Conservation (phyloP, 2,888 invertebrate species). For the Erannis defoliaria region DNA sequence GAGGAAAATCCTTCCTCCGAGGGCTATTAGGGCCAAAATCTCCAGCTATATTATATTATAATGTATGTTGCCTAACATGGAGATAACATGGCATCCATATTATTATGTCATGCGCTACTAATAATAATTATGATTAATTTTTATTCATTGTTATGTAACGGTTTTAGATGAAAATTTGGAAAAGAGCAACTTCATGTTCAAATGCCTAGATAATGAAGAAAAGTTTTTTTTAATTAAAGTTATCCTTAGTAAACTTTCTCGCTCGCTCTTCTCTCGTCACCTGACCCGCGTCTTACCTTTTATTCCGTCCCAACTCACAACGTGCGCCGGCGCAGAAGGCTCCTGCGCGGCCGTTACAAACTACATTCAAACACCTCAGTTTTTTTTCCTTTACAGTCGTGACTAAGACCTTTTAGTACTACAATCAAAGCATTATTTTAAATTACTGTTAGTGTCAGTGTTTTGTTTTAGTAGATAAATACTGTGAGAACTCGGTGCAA, state of each 20-base stretch:
- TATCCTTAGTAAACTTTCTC: not conserved
- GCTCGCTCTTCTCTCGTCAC: constrained; percentile 33
- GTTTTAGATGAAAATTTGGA: too few relatives aligned
- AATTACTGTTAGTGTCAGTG: constrained; percentile 6
- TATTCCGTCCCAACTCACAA: constrained; percentile 38
- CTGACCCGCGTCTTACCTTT: constrained; percentile 39
- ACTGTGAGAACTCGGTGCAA: constrained; percentile 26
- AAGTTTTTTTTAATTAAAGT: too few relatives aligned
- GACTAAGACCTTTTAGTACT: constrained; percentile 14
- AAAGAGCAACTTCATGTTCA: too few relatives aligned
- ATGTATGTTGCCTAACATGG: too few relatives aligned
- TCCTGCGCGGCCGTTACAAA: constrained; percentile 38
- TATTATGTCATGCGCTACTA: too few relatives aligned
- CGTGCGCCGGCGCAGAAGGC: constrained; percentile 38
- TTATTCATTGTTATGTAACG: too few relatives aligned
- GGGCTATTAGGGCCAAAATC: too few relatives aligned
- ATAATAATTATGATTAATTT: too few relatives aligned
- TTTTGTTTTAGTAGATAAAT: constrained; percentile 21
- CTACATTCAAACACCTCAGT: constrained; percentile 28
- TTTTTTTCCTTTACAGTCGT: constrained; percentile 15
- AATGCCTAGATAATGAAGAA: too few relatives aligned
- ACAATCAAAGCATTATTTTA: constrained; percentile 27
- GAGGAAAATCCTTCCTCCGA: too few relatives aligned
- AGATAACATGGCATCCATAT: too few relatives aligned
- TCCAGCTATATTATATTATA: too few relatives aligned